phyloP scores from a whole-genome alignment of 2,888 invertebrate genomes.

The Parelbella ahira region DNA sequence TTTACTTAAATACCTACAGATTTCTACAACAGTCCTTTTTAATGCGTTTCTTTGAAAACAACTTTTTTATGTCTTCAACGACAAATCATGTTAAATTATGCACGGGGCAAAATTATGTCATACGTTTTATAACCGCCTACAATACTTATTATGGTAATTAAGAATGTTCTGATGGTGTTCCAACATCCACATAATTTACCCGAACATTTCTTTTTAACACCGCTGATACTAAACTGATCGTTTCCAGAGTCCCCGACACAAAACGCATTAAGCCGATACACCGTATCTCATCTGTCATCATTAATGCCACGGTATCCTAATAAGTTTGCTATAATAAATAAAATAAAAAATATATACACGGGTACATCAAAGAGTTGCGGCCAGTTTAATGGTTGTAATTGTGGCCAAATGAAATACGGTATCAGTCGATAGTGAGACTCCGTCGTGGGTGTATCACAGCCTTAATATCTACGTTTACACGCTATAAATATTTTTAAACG shows the following conservation, averaged over 20 bases:
- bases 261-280: slow-evolving; percentile 63
- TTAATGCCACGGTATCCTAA: slow-evolving; percentile 77
- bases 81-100: slow-evolving; percentile 13
- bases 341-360: too few relatives aligned
- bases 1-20: too few relatives aligned
- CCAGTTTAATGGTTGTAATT: slow-evolving; percentile 76
- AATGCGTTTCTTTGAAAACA: too few relatives aligned
- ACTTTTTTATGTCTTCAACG: too few relatives aligned
- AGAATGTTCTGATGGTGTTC: slow-evolving; percentile 17
- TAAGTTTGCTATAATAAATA: slow-evolving; percentile 77
- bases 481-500: slow-evolving; percentile 71
- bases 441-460: slow-evolving; percentile 69
- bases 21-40: too few relatives aligned
- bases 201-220: slow-evolving; percentile 44
- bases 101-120: slow-evolving; percentile 19
- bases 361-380: slow-evolving; percentile 74
- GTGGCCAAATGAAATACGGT: slow-evolving; percentile 75
- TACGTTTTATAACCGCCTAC: slow-evolving; percentile 20
- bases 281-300: slow-evolving; percentile 76
- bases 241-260: slow-evolving; percentile 49
- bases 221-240: slow-evolving; percentile 45
- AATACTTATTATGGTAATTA: slow-evolving; percentile 22
- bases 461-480: slow-evolving; percentile 72
- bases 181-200: slow-evolving; percentile 48
- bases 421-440: slow-evolving; percentile 45